phyloP scores from a whole-genome alignment of 1,140 invertebrate species.

The Pissodes strobi region DNA sequence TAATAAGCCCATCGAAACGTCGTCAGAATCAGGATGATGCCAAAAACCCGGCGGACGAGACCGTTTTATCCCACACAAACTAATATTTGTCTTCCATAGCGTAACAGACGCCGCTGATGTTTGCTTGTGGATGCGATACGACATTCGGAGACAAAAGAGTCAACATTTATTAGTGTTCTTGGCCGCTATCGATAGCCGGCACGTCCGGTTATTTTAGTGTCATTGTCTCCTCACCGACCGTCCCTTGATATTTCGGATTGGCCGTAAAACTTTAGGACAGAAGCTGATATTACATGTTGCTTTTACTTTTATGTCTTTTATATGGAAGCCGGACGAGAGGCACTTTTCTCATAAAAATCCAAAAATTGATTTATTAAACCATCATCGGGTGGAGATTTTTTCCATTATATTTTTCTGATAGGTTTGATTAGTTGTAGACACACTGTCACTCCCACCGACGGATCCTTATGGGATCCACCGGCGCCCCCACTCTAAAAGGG shows the following conservation, averaged over 20 bases:
- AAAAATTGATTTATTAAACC: slow-evolving; percentile 26
- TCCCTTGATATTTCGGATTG: slow-evolving; percentile 34
- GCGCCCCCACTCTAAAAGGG: no score
- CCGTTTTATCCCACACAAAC: no score
- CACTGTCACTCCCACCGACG: no score
- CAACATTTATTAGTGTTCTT: slow-evolving; percentile 34
- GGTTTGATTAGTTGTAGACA: no score
- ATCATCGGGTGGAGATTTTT: not conserved
- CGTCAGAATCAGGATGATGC: no score
- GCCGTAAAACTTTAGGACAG: slow-evolving; percentile 31
- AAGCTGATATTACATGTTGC: slow-evolving; percentile 35
- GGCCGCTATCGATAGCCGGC: slow-evolving; percentile 31
- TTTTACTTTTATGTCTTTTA: slow-evolving; percentile 33
- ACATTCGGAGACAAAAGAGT: slow-evolving; percentile 32
- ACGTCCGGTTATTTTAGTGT: slow-evolving; percentile 36
- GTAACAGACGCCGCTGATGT: slow-evolving; percentile 7
- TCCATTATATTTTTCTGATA: no score
- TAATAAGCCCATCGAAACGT: no score
- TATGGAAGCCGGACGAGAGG: slow-evolving; percentile 12
- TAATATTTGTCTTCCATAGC: no score
- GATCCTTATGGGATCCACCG: no score
- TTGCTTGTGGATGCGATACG: slow-evolving; percentile 5
- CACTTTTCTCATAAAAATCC: slow-evolving; percentile 15
- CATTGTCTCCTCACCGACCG: slow-evolving; percentile 24
- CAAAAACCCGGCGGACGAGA: no score